Percentiles rank a stretch among this genome's conserved stretches.
phyloP scores from a whole-genome alignment of 2,797 vertebrate species.

The Sphenopsis melanotis region DNA sequence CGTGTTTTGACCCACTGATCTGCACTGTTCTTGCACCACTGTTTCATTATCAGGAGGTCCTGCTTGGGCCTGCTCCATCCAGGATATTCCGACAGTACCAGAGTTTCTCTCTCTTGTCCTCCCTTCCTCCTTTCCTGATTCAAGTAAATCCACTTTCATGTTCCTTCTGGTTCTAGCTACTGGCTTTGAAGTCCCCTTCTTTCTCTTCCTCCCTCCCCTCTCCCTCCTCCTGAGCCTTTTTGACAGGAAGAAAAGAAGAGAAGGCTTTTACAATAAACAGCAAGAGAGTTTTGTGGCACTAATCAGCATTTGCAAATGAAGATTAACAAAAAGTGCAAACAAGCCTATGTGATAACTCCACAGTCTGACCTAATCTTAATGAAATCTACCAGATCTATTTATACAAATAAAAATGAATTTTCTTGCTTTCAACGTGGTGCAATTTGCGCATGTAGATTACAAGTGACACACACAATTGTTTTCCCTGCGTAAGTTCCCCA shows the following conservation, averaged over 20 bases:
- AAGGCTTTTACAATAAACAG: slow-evolving; percentile 33
- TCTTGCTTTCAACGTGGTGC: slow-evolving; percentile 32
- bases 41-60: neutral
- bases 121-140: neutral
- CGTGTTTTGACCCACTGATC: neutral
- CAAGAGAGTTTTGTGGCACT: slow-evolving; percentile 37
- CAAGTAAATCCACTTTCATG: neutral
- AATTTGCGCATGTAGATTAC: slow-evolving; percentile 55
- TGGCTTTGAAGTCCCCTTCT: slow-evolving; percentile 31
- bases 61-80: neutral
- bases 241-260: slow-evolving; percentile 24
- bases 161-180: neutral
- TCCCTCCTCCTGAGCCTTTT: neutral
- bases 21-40: neutral
- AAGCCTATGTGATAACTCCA: slow-evolving; percentile 57
- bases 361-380: slow-evolving; percentile 69
- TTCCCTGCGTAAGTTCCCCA: neutral
- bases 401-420: slow-evolving; percentile 66
- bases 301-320: slow-evolving; percentile 69
- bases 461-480: slow-evolving; percentile 55
- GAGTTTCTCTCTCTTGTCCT: neutral
- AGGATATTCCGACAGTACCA: neutral
- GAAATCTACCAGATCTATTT: slow-evolving; percentile 73
- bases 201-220: neutral
- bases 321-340: slow-evolving; percentile 69